phyloP scores from a whole-genome alignment of 1,140 invertebrate species.

The Wasmannia auropunctata region DNA sequence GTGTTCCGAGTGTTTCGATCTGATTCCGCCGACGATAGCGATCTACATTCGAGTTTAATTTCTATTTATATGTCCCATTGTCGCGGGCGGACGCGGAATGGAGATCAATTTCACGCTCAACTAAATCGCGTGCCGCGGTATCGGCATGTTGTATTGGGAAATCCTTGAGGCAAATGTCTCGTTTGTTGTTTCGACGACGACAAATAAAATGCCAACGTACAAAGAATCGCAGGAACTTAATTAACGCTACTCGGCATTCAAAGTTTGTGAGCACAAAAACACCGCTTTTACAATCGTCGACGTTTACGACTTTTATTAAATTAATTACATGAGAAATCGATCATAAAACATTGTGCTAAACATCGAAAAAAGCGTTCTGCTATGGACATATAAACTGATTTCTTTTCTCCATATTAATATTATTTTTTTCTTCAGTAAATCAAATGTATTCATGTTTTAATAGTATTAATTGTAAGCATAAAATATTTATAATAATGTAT shows the following conservation, averaged over 20 bases:
- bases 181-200: conserved; percentile 24
- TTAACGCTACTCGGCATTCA: conserved; percentile 4
- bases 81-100: conserved; percentile 33
- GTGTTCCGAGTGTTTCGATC: conserved; percentile 48
- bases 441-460: not conserved
- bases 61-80: conserved; percentile 59
- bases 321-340: not conserved
- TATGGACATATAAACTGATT: not conserved
- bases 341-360: not conserved
- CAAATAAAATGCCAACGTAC: not conserved
- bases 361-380: not conserved
- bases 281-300: not conserved
- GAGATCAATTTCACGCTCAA: conserved; percentile 68
- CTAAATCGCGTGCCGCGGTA: conserved; percentile 37
- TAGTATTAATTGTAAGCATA: not conserved
- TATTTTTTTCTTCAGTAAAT: not conserved
- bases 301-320: not conserved
- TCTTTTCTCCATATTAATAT: not conserved
- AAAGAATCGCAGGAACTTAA: not conserved
- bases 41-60: conserved; percentile 41
- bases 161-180: conserved; percentile 43
- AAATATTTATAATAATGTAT: conserved; percentile 1
- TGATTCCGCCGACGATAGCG: conserved; percentile 41
- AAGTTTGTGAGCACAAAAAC: not conserved
- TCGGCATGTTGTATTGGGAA: conserved; percentile 25